Percentiles rank a stretch among this genome's conserved stretches.
These are phyloP conservation scores for Leucopsar rothschildi DNA, from an alignment of 2,113 vertebrate genomes.

Conservation along the genomic window DNA sequence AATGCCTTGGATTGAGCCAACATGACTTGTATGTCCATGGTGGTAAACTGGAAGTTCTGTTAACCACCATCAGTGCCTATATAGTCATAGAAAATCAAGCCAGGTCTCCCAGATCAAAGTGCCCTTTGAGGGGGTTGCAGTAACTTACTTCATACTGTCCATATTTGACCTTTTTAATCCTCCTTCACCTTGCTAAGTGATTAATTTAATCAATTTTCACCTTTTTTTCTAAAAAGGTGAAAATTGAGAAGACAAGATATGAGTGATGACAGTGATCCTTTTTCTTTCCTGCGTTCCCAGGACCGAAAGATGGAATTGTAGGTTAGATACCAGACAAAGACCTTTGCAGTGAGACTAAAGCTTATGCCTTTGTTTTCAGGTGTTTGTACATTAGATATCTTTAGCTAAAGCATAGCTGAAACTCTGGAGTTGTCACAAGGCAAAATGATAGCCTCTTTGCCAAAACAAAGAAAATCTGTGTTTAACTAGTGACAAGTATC, in stretches of 20 bases:
- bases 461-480: neutral
- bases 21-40: neutral
- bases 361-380: neutral
- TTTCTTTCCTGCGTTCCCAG: neutral
- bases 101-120: neutral
- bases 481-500: neutral
- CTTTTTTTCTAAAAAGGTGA: neutral
- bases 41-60: neutral
- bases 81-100: neutral
- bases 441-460: neutral
- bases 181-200: neutral
- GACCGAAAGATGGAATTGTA: neutral
- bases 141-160: neutral
- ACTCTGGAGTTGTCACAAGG: neutral
- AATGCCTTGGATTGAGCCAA: neutral
- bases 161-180: neutral
- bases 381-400: neutral
- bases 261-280: neutral
- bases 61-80: neutral
- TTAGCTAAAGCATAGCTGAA: neutral
- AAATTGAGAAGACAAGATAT: neutral
- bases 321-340: neutral
- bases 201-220: neutral
- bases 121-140: accelerated
- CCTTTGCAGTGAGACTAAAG: neutral